These are phyloP conservation scores for Somateria mollissima DNA, from an alignment of 2,797 vertebrate species.

Conservation along the genomic window DNA sequence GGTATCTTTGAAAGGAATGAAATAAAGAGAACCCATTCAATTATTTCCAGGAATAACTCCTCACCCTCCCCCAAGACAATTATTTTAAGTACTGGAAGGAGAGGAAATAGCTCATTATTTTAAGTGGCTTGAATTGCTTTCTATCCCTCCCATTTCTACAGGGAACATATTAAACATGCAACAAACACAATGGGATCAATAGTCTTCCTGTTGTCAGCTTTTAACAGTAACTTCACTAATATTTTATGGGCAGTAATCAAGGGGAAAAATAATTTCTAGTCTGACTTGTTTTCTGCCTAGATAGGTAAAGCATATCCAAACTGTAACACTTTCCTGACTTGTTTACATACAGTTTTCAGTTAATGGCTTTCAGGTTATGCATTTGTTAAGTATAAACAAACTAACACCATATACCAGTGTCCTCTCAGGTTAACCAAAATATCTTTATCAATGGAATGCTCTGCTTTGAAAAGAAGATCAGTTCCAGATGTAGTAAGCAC, in stretches of 20 bases:
- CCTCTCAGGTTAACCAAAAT: background rate
- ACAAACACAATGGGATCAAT: background rate
- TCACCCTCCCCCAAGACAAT: background rate
- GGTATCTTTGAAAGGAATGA: background rate
- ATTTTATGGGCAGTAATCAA: background rate
- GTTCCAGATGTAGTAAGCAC: background rate
- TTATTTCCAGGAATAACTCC: background rate
- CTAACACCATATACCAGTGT: background rate
- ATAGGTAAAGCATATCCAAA: background rate
- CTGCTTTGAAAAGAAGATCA: background rate
- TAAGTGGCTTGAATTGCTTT: background rate
- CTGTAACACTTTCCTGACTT: background rate
- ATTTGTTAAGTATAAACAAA: background rate
- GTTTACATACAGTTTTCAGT: background rate
- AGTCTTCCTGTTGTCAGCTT: background rate
- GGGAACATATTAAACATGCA: conserved; percentile 3
- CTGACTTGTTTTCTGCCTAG: background rate
- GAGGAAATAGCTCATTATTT: conserved; percentile 26
- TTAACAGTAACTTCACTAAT: background rate
- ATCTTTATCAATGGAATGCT: background rate
- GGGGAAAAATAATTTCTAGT: background rate
- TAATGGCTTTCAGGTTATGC: background rate
- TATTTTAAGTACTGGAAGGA: conserved; percentile 12
- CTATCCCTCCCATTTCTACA: background rate
- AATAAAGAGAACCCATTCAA: background rate